Evolutionary conservation across 2,797 vertebrate species (phyloP), one percentile per base, ranked within the genome.

Genomic region (Peromyscus eremicus): DNA sequence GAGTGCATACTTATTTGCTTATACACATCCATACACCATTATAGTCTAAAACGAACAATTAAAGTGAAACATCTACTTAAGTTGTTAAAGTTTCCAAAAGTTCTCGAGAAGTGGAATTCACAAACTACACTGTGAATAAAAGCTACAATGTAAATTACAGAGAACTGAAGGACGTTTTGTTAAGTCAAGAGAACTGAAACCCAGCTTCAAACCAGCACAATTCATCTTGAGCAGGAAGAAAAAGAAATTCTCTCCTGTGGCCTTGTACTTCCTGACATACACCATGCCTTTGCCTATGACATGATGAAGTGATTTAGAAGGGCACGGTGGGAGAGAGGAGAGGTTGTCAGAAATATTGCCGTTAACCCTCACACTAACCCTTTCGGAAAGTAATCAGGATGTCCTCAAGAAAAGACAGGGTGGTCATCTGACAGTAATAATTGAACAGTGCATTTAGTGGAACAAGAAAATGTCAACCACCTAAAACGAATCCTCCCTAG

Each of bases 381-480:
- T 93, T 95, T 93, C 84, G 84, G 80, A 97, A 71, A 97, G 92
- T 64, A 97, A 98, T 94, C 96, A 96, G 17, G 43, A 97, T 73
- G 82, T 60, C 68, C 89, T 93, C 43, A 86, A 85, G 94, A 92
- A 98, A 95, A 96, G 16, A 40, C 83, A 92, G 93, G 43, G 19
- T 62, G 27, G 34, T 49, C 7, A 43, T 55, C 55, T 84, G 82
- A 82, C 84, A 84, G 71, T 93, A 43, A 86, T 92, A 84, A 88
- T 14, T 97, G 88, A 95, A 92, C 60, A 68, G 81, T 14, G 43
- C 29, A 52, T 92, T 93, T 90, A 95, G n/a, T 82, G 49, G 88
- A 97, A 97, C 49, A 88, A 95, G 95, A 86, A 96, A 97, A 97
- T 95, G 96, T 95, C 96, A 97, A 27, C 87, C 86, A 84, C 80